These are phyloP conservation scores for Hippocampus zosterae DNA, from an alignment of 2,113 vertebrate genomes.

Conservation along the genomic window DNA sequence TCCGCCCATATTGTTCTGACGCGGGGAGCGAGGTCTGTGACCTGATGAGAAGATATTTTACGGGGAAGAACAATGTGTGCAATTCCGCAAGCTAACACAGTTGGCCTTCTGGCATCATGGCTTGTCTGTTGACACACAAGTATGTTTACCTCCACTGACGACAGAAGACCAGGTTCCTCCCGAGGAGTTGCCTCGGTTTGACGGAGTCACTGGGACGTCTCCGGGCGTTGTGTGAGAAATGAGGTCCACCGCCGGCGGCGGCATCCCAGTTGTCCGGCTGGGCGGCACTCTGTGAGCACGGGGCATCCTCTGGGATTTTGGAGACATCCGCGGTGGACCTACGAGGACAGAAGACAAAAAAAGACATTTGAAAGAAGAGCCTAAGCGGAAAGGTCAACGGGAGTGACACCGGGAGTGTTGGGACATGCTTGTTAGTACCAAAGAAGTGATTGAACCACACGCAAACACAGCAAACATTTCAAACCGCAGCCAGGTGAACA, in stretches of 20 bases:
- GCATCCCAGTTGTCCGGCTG: constrained; percentile 80
- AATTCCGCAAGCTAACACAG: too few relatives aligned
- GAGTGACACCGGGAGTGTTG: neutral
- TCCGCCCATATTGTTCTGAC: constrained; percentile 81
- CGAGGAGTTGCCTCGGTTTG: constrained; percentile 85
- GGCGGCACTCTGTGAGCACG: constrained; percentile 88
- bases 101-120: too few relatives aligned
- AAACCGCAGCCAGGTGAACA: constrained; percentile 36
- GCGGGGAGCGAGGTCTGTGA: constrained; percentile 94
- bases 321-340: constrained; percentile 98
- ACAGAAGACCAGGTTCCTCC: constrained; percentile 97
- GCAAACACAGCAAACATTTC: constrained; percentile 26
- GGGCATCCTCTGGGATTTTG: constrained; percentile 94
- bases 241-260: constrained; percentile 85
- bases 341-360: constrained; percentile 6
- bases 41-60: constrained; percentile 66
- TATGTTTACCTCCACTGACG: constrained; percentile 87
- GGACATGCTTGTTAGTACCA: constrained; percentile 51
- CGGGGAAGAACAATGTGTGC: too few relatives aligned
- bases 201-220: constrained; percentile 77
- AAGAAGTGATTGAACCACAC: constrained; percentile 24
- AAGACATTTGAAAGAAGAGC: constrained; percentile 11
- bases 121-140: too few relatives aligned
- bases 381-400: neutral
- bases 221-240: constrained; percentile 84